Base-by-base conservation (phyloP, 1,140 invertebrate genomes). In the Orchesella cincta region DNA sequence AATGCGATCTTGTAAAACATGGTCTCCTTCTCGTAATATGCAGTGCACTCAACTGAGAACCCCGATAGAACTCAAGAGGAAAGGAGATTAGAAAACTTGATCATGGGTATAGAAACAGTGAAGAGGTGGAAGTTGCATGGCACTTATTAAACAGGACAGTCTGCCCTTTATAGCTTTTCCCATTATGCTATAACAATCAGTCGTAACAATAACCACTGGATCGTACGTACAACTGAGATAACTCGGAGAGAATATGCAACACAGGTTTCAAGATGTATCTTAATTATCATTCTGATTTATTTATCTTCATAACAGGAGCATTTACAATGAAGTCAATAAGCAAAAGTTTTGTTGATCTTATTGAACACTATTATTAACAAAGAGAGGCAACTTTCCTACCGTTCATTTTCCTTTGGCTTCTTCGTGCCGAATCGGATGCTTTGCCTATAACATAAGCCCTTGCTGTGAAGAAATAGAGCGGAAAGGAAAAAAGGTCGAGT, bases 251-350 rank as follows among this genome's bases (percentile, higher is more conserved):
- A 46, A 46, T 46, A 18, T 46, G 39, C 62, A 67, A 31, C 1
- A 5, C 62, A 57, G 52, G 52, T 57, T 57, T 57, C 52, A 8
- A 57, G 52, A 67, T 67, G 62, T 67, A 67, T 67, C 62, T 67
- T 67, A 67, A 57, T 33, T 67, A 67, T 33, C 28, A 67, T 33
- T 3, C 31, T 67, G 62, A 67, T 67, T 67, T 67, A 67, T 67
- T 67, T 67, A 18, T 18, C 23, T 23, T 57, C 14, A 57, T 57
- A 26, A n/a, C n/a, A n/a, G n/a, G n/a, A n/a, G n/a, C n/a, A n/a
- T n/a, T n/a, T n/a, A n/a, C 3, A n/a, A 57, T 57, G 23, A 26
- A 67, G 29, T 8, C 62, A 67, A 67, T 67, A 31, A 33, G 8
- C 23, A 33, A 29, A 31, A 67, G 8, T 31, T 5, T 23, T 57